phyloP scores from a whole-genome alignment of 1,140 invertebrate species.

The Paracyclopina nana region DNA sequence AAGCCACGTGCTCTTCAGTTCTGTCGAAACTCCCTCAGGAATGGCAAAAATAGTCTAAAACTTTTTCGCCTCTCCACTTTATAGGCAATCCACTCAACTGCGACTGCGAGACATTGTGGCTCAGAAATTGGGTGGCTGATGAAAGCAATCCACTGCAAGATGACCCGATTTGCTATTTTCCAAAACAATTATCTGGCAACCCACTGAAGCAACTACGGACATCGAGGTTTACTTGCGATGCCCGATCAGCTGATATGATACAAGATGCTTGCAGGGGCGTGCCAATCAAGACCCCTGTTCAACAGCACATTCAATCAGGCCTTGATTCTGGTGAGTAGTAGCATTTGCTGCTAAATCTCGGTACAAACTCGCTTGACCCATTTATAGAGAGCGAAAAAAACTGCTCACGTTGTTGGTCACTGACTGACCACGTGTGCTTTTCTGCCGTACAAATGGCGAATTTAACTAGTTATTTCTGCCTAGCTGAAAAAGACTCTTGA shows the following conservation, averaged over 20 bases:
- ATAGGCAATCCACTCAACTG: constrained; percentile 14
- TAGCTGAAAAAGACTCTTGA: too few relatives aligned
- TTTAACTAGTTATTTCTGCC: too few relatives aligned
- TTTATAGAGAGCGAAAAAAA: too few relatives aligned
- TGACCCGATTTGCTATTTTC: constrained; percentile 15
- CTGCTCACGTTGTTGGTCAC: too few relatives aligned
- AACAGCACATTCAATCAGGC: not conserved
- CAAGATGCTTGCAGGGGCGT: constrained; percentile 11
- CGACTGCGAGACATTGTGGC: constrained; percentile 14
- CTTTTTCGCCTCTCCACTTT: too few relatives aligned
- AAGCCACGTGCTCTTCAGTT: too few relatives aligned
- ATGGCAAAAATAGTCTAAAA: not conserved
- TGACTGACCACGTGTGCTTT: too few relatives aligned
- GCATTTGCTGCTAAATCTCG: too few relatives aligned
- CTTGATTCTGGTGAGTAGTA: too few relatives aligned
- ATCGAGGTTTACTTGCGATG: constrained; percentile 14
- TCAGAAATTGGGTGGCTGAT: constrained; percentile 1
- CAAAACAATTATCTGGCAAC: constrained; percentile 5
- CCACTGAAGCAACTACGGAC: not conserved
- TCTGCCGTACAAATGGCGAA: too few relatives aligned
- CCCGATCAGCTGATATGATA: not conserved
- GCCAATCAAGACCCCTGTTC: constrained; percentile 11
- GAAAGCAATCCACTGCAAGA: not conserved
- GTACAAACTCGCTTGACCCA: too few relatives aligned
- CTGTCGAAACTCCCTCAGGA: too few relatives aligned